phyloP scores from a whole-genome alignment of 2,888 invertebrate species.

The Andrena bucephala region DNA sequence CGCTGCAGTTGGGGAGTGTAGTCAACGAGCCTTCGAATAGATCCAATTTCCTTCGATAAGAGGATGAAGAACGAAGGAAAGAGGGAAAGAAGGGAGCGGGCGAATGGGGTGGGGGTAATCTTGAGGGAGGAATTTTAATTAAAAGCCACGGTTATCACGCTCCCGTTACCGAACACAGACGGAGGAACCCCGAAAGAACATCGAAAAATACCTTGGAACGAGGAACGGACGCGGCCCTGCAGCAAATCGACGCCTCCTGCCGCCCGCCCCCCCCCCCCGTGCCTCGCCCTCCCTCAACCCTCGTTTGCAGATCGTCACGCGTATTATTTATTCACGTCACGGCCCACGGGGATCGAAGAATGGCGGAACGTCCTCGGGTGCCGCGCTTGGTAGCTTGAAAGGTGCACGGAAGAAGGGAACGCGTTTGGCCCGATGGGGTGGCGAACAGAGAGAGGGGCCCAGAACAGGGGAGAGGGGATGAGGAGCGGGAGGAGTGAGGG shows the following conservation, averaged over 20 bases:
- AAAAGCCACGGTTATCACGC: constrained; percentile 59
- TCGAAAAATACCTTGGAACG: constrained; percentile 66
- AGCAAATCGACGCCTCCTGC: constrained; percentile 33
- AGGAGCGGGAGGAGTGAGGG: constrained; percentile 40
- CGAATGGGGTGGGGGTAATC: constrained; percentile 9
- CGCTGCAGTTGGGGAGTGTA: background rate
- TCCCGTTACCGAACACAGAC: constrained; percentile 49
- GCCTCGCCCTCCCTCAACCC: background rate
- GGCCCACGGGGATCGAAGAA: constrained; percentile 72
- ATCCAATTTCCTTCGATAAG: constrained; percentile 26
- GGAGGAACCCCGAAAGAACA: constrained; percentile 54
- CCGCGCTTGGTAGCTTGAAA: constrained; percentile 62
- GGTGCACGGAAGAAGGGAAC: constrained; percentile 59
- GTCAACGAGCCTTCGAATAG: constrained; percentile 4
- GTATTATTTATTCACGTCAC: constrained; percentile 76
- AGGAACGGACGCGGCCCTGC: constrained; percentile 38
- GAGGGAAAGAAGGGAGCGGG: background rate
- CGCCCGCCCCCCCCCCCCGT: background rate
- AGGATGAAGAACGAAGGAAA: background rate
- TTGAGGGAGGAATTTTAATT: constrained; percentile 60
- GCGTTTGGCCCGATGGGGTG: constrained; percentile 32
- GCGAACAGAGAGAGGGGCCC: constrained; percentile 21
- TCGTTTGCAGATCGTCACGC: constrained; percentile 70
- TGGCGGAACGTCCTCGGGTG: constrained; percentile 60
- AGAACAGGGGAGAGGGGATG: background rate